Base-by-base conservation (phyloP, 64 coral and sea anemone species). In the Montipora efflorescens region DNA sequence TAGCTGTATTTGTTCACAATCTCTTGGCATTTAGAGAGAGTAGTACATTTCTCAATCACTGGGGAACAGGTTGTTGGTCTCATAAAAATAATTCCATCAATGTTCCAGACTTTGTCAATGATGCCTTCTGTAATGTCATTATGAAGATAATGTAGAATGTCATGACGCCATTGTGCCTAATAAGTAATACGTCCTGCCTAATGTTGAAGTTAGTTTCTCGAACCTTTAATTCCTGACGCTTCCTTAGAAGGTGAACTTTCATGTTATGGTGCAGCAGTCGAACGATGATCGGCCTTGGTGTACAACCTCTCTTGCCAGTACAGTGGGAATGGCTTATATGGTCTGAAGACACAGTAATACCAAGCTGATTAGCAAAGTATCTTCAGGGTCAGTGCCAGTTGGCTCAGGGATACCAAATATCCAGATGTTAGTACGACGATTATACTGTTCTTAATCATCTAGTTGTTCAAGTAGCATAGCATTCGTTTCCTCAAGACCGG, bases 301-400 rank as follows among this genome's bases (percentile, higher is more conserved):
- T 87, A 13, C 84, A 0, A 75, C 72, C 72, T 75, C 72, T 75
- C 72, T 75, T 75, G 72, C 72, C 72, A 23, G 3, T 86, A 57
- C 83, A 64, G 57, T 86, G 83, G 83, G 83, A 86, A 86, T n/a
- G 83, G 83, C 83, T 86, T 14, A 86, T 86, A 86, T 86, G 59
- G 83, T 86, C 21, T 86, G 62, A 28, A 66, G 83, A 86, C 64
- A 72, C 66, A 48, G 64, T 87, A 44, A 87, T 87, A 87, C 83
- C 83, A 73, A 87, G 83, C 50, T 87, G n/a, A 21, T 87, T 72
- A 21, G 83, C 22, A 44, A 87, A 87, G 62, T 87, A 44, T 87
- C 83, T 87, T 87, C 83, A 44, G 59, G 83, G 83, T 87, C 84
- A 74, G 84, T 87, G 59, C 64, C 66, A 18, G 66, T 71, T 48